These are phyloP conservation scores for Trematocara variabile DNA, from an alignment of 2,113 vertebrate genomes.

Conservation along the genomic window DNA sequence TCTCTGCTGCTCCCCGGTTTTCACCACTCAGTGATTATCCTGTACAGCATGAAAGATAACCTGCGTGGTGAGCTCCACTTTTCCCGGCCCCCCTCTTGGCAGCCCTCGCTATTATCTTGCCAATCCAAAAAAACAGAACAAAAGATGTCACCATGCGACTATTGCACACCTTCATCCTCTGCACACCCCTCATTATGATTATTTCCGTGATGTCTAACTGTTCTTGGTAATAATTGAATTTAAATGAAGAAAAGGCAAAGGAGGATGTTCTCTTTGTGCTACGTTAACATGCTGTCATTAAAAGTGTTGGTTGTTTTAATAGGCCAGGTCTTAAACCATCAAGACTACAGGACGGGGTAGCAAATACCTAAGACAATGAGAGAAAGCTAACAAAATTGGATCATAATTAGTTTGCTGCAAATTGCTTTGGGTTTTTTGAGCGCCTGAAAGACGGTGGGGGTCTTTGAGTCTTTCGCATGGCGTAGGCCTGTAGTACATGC, in stretches of 20 bases:
- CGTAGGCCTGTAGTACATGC: not conserved
- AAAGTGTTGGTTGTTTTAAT: constrained; percentile 51
- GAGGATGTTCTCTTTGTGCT: constrained; percentile 43
- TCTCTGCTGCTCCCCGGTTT: constrained; percentile 51
- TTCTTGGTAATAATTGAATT: constrained; percentile 62
- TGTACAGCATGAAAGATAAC: constrained; percentile 72
- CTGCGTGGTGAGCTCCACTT: constrained; percentile 59
- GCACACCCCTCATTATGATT: constrained; percentile 63
- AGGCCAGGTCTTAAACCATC: constrained; percentile 33
- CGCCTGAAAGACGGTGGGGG: not conserved
- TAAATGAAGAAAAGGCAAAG: constrained; percentile 65
- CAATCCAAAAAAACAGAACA: constrained; percentile 66
- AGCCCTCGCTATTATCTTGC: constrained; percentile 69
- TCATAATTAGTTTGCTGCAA: constrained; percentile 53
- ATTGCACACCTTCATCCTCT: constrained; percentile 54
- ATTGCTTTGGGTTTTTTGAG: constrained; percentile 10
- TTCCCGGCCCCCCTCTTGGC: constrained; percentile 35
- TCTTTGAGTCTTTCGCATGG: not conserved
- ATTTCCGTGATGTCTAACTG: constrained; percentile 62
- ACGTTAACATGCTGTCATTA: constrained; percentile 56
- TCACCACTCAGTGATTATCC: constrained; percentile 69
- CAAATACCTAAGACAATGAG: constrained; percentile 14
- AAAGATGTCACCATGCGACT: constrained; percentile 64
- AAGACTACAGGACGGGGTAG: not conserved
- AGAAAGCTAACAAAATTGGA: constrained; percentile 31